Conservation (phyloP, 1,140 invertebrate genomes). For the Drosophila lacteicornis region DNA sequence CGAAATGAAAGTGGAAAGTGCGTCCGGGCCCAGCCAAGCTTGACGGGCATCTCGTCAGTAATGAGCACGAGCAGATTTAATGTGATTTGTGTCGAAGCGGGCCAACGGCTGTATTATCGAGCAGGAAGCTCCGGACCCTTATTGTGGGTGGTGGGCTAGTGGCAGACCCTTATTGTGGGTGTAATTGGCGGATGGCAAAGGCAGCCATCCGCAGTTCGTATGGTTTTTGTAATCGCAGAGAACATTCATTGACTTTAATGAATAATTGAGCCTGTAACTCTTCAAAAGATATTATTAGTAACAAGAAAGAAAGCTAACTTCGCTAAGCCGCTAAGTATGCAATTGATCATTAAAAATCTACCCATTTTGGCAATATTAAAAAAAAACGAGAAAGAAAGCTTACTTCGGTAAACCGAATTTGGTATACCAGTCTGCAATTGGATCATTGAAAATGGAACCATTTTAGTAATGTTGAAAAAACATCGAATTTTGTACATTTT, state of each 20-base stretch:
- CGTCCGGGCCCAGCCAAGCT: slow-evolving; percentile 53
- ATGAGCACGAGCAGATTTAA: slow-evolving; percentile 80
- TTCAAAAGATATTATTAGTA: slow-evolving; percentile 21
- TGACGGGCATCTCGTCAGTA: slow-evolving; percentile 58
- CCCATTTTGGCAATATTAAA: too few species aligned
- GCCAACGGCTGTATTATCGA: slow-evolving; percentile 63
- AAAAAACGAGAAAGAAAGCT: too few species aligned
- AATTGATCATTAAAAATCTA: too few species aligned
- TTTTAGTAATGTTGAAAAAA: too few species aligned
- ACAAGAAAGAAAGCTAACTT: too few species aligned
- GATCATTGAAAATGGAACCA: too few species aligned
- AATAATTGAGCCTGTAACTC: slow-evolving; percentile 69
- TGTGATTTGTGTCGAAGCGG: slow-evolving; percentile 77
- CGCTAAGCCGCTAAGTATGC: too few species aligned
- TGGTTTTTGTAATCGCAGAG: slow-evolving; percentile 20
- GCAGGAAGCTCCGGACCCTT: slow-evolving; percentile 25
- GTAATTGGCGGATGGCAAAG: slow-evolving; percentile 65
- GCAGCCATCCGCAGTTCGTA: slow-evolving; percentile 45
- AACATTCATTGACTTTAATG: slow-evolving; percentile 75
- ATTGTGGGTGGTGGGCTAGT: slow-evolving; percentile 23
- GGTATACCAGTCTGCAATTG: too few species aligned
- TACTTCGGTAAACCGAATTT: too few species aligned
- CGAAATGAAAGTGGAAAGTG: slow-evolving; percentile 65
- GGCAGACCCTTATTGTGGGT: slow-evolving; percentile 23
- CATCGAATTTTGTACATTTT: too few species aligned